Percentiles rank a stretch among this genome's conserved stretches.
Conservation (phyloP, 1,140 invertebrate species). For the Contarinia nasturtii region DNA sequence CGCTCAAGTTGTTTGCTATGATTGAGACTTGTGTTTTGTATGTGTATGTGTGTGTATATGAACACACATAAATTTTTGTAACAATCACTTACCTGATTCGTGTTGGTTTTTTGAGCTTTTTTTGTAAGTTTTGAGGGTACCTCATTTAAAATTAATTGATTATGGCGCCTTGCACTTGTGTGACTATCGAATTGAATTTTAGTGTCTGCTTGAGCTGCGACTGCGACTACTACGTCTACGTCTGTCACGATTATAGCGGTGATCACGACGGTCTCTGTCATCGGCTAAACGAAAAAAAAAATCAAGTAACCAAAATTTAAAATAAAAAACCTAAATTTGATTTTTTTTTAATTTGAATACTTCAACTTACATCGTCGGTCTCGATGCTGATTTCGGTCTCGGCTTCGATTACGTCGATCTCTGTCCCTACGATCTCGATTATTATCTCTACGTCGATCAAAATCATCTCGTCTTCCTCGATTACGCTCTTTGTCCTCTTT, state of each 20-base stretch:
- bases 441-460: conserved; percentile 20
- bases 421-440: conserved; percentile 5
- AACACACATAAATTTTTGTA: background rate
- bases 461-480: conserved; percentile 24
- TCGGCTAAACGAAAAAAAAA: background rate
- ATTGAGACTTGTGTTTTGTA: background rate
- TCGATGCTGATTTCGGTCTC: too few relatives aligned
- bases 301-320: background rate
- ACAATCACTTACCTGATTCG: background rate
- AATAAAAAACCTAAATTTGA: too few relatives aligned
- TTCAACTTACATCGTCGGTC: too few relatives aligned
- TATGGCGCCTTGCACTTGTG: too few relatives aligned
- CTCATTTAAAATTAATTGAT: background rate
- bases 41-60: too few relatives aligned
- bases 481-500: conserved; percentile 42
- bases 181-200: too few relatives aligned
- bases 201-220: background rate
- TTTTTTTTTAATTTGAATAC: too few relatives aligned
- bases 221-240: background rate
- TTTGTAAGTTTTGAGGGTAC: background rate
- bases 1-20: too few relatives aligned
- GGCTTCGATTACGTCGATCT: conserved; percentile 11
- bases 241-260: conserved; percentile 9
- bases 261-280: background rate
- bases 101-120: background rate